These are phyloP conservation scores for Abramis brama DNA, from an alignment of 2,113 vertebrate species.

Conservation along the genomic window DNA sequence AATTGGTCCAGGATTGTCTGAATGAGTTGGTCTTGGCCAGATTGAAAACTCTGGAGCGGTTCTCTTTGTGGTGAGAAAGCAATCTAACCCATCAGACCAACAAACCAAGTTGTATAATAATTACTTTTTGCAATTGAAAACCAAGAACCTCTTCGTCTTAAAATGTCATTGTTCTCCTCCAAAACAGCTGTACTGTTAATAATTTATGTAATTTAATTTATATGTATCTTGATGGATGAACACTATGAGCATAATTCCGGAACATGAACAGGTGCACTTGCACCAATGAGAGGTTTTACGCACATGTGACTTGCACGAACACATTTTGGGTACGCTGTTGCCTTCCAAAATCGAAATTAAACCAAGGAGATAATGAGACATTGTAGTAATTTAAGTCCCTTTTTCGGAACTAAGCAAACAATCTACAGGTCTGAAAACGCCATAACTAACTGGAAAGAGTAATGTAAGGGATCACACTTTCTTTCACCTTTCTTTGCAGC, in stretches of 20 bases:
- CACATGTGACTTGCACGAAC: neutral
- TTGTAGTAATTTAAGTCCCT: neutral
- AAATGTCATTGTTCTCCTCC: neutral
- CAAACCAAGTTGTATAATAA: no score
- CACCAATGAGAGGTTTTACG: neutral
- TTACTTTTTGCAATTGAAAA: neutral
- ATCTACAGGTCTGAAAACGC: neutral
- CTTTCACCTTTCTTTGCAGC: slow-evolving; percentile 54
- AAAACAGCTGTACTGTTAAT: neutral
- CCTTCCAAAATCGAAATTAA: neutral
- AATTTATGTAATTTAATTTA: neutral
- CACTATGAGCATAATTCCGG: no score
- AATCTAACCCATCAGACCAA: no score
- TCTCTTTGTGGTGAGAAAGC: no score
- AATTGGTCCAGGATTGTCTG: no score
- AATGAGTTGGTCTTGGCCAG: no score
- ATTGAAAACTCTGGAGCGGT: no score
- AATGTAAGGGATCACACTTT: neutral
- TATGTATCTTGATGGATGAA: neutral
- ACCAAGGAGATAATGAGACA: neutral
- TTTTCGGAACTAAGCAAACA: neutral
- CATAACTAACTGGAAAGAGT: neutral
- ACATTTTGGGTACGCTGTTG: neutral
- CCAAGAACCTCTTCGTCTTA: neutral
- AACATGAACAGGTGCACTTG: no score